A percentile compares a stretch with the other conserved stretches of the same genome.
Evolutionary conservation across 2,888 invertebrate genomes (phyloP).

Genomic region (Dolichopus griseipennis): DNA sequence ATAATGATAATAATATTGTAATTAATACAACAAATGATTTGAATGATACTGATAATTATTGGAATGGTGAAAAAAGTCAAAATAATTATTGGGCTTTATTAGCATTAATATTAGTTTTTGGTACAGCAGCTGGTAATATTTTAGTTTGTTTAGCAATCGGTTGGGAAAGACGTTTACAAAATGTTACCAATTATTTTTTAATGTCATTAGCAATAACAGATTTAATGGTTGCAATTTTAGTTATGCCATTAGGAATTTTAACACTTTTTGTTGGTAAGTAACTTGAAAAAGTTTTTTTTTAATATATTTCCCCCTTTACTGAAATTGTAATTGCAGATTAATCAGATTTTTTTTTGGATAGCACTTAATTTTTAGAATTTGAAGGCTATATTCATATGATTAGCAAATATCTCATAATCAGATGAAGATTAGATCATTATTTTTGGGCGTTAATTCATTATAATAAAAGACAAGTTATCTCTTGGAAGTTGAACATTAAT

Average conservation of each 20-base stretch:
- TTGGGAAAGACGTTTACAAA: conserved; percentile 84
- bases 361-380: too few species aligned
- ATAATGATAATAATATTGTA: neutral
- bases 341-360: too few species aligned
- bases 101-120: conserved; percentile 67
- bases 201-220: conserved; percentile 94
- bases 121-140: conserved; percentile 86
- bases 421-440: too few species aligned
- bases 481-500: too few species aligned
- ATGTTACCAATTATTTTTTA: conserved; percentile 94
- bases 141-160: conserved; percentile 89
- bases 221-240: conserved; percentile 84
- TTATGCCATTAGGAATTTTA: conserved; percentile 89
- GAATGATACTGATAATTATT: neutral
- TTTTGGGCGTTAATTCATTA: too few species aligned
- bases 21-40: too few species aligned
- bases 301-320: too few species aligned
- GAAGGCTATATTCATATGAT: too few species aligned
- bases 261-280: conserved; percentile 70
- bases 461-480: too few species aligned
- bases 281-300: neutral
- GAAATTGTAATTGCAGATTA: too few species aligned
- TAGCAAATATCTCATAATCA: too few species aligned
- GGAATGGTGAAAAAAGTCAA: neutral
- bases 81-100: conserved; percentile 78